Evolutionary conservation across 2,113 vertebrate species (phyloP), one percentile per base, ranked within the genome.

Genomic region (Hepsetus odoe): DNA sequence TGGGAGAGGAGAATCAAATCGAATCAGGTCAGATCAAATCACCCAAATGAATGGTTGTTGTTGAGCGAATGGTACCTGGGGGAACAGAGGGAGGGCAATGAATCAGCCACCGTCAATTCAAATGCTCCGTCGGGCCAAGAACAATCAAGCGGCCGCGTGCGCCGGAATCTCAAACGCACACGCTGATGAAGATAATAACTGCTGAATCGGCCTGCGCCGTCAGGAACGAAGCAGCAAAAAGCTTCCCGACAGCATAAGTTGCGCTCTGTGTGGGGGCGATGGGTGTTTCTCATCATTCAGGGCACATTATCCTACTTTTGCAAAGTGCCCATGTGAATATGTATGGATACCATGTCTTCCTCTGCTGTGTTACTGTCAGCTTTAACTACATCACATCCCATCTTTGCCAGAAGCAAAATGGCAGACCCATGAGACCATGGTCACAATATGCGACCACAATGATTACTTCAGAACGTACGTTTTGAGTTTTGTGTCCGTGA

Each of bases 21-120:
- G 24, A 81, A 84, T 81, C 59, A 70, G 77, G 62, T 76, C 56
- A 66, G 65, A 75, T 74, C 58, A 78, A 84, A 81, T 81, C 79
- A 75, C n/a, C 28, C 70, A 42, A 70, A 80, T 75, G 71, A 81
- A 78, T 64, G 64, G 44, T n/a, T 74, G 64, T 46, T 73, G 42
- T 64, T 59, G 65, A 83, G 75, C 65, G 12, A 62, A 24, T 13
- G 42, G 13, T 55, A 46, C 51, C 74, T 67, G 49, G 59, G 64
- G 75, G 71, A 53, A 40, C 51, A 33, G 51, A 62, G 58, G 44
- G 33, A 62, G 69, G 69, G 33, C 32, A 78, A 42, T 46, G 38
- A 64, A 58, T 76, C 61, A 59, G 76, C 58, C 59, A 59, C 51
- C 0, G 4, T 44, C 61, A 26, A 13, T 72, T 74, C 70, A 74